These are phyloP conservation scores for Penaeus vannamei DNA, from an alignment of 1,140 invertebrate species.

Conservation along the genomic window DNA sequence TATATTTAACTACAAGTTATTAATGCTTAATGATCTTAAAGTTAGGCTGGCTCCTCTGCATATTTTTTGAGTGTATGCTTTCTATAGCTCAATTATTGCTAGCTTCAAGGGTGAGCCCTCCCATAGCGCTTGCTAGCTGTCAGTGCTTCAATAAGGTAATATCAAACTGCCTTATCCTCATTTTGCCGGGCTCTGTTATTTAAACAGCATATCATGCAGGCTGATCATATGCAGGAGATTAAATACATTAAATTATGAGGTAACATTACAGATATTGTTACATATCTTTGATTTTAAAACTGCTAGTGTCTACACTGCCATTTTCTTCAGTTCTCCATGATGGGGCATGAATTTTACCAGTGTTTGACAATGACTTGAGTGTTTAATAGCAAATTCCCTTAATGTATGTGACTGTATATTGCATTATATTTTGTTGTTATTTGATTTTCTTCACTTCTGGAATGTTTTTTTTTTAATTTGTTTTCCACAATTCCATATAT, in stretches of 20 bases:
- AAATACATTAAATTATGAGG: conserved; percentile 27
- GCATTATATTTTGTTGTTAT: conserved; percentile 53
- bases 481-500: conserved; percentile 41
- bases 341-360: conserved; percentile 53
- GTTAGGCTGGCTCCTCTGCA: conserved; percentile 3
- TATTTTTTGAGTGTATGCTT: conserved; percentile 48
- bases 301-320: conserved; percentile 53
- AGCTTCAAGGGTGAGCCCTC: conserved; percentile 38
- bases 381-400: conserved; percentile 55
- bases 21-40: conserved; percentile 25
- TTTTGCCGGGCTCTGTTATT: conserved; percentile 31
- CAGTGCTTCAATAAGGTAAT: conserved; percentile 7
- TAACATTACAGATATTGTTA: conserved; percentile 32
- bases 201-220: conserved; percentile 40
- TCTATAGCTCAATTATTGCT: conserved; percentile 20
- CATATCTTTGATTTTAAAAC: conserved; percentile 30
- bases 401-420: conserved; percentile 61
- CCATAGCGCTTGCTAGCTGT: conserved; percentile 14
- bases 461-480: conserved; percentile 53
- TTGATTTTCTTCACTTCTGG: conserved; percentile 51
- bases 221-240: conserved; percentile 31
- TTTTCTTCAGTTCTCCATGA: conserved; percentile 39
- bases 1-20: conserved; percentile 28
- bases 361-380: conserved; percentile 49
- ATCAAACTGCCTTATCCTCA: conserved; percentile 39